phyloP scores from a whole-genome alignment of 2,888 invertebrate species.

The Shargacucullia verbasci region DNA sequence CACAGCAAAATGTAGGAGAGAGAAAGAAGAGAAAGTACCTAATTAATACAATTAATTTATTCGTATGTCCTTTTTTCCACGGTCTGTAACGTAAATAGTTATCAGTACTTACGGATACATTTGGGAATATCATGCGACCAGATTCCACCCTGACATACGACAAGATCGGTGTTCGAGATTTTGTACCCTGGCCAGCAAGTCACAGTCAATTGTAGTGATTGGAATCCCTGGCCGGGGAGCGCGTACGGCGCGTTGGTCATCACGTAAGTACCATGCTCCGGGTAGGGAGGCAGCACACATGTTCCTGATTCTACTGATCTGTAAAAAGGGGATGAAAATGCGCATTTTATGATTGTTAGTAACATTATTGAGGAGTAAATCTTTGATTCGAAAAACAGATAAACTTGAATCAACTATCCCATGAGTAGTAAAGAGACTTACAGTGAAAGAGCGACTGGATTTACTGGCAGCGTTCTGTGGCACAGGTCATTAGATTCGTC shows the following conservation, averaged over 20 bases:
- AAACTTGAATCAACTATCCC: too few relatives aligned
- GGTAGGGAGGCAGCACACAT: slow-evolving; percentile 71
- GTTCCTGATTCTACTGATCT: slow-evolving; percentile 57
- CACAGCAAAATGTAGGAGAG: too few relatives aligned
- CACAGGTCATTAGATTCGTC: slow-evolving; percentile 74
- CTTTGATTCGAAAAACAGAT: too few relatives aligned
- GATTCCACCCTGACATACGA: slow-evolving; percentile 67
- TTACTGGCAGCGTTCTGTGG: slow-evolving; percentile 45
- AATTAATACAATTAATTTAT: too few relatives aligned
- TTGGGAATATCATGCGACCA: slow-evolving; percentile 63
- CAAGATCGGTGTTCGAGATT: slow-evolving; percentile 42
- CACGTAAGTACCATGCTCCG: slow-evolving; percentile 67
- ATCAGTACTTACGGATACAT: slow-evolving; percentile 58
- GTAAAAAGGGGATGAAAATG: slow-evolving; percentile 2
- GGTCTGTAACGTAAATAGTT: too few relatives aligned
- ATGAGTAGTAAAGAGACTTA: slow-evolving; percentile 3
- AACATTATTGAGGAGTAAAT: too few relatives aligned
- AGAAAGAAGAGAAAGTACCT: too few relatives aligned
- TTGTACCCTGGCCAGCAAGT: slow-evolving; percentile 70
- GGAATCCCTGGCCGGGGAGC: slow-evolving; percentile 63
- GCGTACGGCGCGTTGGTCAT: slow-evolving; percentile 61
- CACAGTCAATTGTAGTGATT: slow-evolving; percentile 62
- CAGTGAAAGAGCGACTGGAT: slow-evolving; percentile 10
- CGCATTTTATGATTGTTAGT: too few relatives aligned
- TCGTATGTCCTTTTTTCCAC: too few relatives aligned